Evolutionary conservation across 2,888 invertebrate genomes (phyloP).

Genomic region (Dicycla oo): DNA sequence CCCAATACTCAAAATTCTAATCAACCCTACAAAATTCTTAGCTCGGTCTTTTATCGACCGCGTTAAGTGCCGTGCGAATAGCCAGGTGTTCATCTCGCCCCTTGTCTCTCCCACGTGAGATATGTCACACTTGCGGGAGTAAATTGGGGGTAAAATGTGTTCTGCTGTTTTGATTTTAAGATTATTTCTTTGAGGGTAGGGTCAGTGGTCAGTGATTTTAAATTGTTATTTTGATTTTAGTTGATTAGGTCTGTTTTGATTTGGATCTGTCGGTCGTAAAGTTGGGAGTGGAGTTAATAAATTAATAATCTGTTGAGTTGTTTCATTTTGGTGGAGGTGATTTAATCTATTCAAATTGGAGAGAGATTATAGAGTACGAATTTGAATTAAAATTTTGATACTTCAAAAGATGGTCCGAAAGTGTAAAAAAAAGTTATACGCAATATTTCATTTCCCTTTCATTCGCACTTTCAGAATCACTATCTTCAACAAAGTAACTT

Average conservation of each 20-base stretch:
- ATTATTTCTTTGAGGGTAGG: conserved; percentile 51
- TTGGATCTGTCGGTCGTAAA: conserved; percentile 31
- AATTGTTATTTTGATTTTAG: conserved; percentile 57
- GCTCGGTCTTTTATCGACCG: conserved; percentile 58
- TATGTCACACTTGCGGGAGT: conserved; percentile 66
- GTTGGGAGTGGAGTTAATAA: conserved; percentile 14
- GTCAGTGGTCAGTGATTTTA: conserved; percentile 56
- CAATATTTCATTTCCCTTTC: not conserved
- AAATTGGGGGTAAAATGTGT: conserved; percentile 74
- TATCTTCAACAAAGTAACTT: not conserved
- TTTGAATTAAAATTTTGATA: not conserved
- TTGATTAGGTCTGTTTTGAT: conserved; percentile 46
- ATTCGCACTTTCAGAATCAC: not conserved
- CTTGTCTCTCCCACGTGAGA: conserved; percentile 64
- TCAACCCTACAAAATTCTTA: conserved; percentile 56
- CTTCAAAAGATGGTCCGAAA: no score
- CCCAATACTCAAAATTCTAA: conserved; percentile 44
- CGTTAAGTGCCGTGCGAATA: conserved; percentile 76
- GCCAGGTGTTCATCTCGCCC: conserved; percentile 69
- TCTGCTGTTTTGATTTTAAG: conserved; percentile 67
- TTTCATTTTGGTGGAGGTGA: conserved; percentile 13
- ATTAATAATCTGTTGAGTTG: conserved; percentile 18
- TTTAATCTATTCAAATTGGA: not conserved
- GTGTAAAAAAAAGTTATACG: not conserved
- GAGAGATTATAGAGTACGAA: not conserved